Evolutionary conservation across 1,140 invertebrate species (phyloP).

Genomic region (Ephestia elutella): DNA sequence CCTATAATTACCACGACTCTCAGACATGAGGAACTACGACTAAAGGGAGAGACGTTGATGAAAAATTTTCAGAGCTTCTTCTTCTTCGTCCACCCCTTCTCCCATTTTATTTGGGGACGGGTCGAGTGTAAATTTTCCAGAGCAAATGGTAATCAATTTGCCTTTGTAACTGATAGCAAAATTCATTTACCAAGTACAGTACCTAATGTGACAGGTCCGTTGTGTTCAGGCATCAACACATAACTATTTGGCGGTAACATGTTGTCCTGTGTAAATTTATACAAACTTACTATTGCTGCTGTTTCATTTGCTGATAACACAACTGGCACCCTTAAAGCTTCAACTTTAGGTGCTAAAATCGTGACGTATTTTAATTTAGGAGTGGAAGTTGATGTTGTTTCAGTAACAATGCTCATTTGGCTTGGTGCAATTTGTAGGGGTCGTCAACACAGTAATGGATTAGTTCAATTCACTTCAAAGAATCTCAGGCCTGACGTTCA

Average conservation of each 20-base stretch:
- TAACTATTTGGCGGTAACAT: slow-evolving; percentile 20
- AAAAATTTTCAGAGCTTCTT: too few relatives aligned
- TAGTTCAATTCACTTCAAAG: slow-evolving; percentile 44
- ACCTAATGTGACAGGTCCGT: not conserved
- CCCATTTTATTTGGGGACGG: too few relatives aligned
- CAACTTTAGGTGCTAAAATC: not conserved
- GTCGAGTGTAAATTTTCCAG: too few relatives aligned
- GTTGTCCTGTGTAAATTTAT: slow-evolving; percentile 15
- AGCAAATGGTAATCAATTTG: too few relatives aligned
- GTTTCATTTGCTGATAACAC: not conserved
- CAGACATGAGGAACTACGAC: too few relatives aligned
- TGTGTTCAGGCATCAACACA: slow-evolving; percentile 11
- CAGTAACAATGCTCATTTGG: slow-evolving; percentile 22
- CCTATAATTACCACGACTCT: too few relatives aligned
- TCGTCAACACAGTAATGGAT: slow-evolving; percentile 19
- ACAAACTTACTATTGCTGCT: slow-evolving; percentile 1
- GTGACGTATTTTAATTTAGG: not conserved
- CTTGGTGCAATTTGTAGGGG: slow-evolving; percentile 15
- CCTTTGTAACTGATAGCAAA: too few relatives aligned
- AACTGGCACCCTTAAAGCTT: not conserved
- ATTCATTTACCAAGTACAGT: too few relatives aligned
- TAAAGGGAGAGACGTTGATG: too few relatives aligned
- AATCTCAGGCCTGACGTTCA: slow-evolving; percentile 29
- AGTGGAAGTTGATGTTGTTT: slow-evolving; percentile 17
- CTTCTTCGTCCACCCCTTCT: too few relatives aligned